Base-by-base conservation (phyloP, 2,888 invertebrate species). In the Ochropleura plecta region DNA sequence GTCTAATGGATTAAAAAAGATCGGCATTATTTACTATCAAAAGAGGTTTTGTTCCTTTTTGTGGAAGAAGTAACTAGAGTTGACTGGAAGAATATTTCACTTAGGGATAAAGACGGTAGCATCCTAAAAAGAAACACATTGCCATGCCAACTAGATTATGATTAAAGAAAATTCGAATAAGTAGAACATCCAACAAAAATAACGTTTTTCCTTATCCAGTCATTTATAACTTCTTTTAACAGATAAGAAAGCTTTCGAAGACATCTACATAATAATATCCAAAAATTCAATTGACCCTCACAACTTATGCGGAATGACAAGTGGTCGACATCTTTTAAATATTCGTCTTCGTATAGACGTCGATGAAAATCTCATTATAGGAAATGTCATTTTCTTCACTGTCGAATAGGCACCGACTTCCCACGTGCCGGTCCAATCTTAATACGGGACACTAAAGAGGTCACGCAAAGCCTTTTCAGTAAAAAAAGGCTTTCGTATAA, bases 391-490 rank as follows among this genome's bases (percentile, higher is more conserved):
- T 81, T 81, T 74, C 57, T 42, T 75, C 57, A 59, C 49, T 69
- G 72, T 70, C 55, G 70, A 73, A 70, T 71, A 74, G 66, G 72
- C 48, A 55, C 40, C 68, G 57, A 64, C 20, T 59, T 59, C 55
- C 60, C 62, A 82, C 76, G 66, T 84, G 53, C 73, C 73, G 48
- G 59, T 60, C 70, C 69, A 80, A 84, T 82, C 82, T 76, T 82
- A 73, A 68, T 75, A 79, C 70, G 66, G 60, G 72, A 76, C 63
- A 82, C 76, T 77, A 77, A 81, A 83, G 72, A 84, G 86, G 85
- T 86, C 82, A 82, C 78, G 70, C 73, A 42, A 66, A 73, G 53
- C 63, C 42, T 73, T 79, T 71, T 53, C n/a, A 65, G 63, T 71
- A 71, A 78, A 80, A 77, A 84, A 80, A 75, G 63, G 64, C 69